Evolutionary conservation across 2,113 vertebrate species (phyloP), one percentile per base, ranked within the genome.

Genomic region (Marmota monax): DNA sequence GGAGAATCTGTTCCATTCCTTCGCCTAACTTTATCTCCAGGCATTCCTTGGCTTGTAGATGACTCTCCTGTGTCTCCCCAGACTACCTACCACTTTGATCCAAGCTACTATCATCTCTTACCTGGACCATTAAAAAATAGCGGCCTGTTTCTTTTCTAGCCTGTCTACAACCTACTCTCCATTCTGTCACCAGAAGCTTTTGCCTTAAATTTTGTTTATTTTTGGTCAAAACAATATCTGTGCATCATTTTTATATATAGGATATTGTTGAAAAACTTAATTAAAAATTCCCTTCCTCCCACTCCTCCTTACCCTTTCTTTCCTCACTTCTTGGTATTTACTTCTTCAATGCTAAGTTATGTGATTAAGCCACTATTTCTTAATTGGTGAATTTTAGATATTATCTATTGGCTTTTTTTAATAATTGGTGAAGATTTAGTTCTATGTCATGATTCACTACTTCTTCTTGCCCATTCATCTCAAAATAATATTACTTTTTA

Each of bases 121-220:
- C 16, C 16, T 10, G 34, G 10, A 83, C 37, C 16, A 56, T 56
- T 16, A 58, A 76, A 58, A 76, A 89, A 88, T 8, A 16, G 34
- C 12, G 20, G 10, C 63, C 34, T 80, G 10, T 84, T 79, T 88
- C 78, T 32, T 42, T 32, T 77, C n/a, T 84, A 37, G 25, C 1
- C 23, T 72, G 73, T 27, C 53, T 61, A 48, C 23, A 65, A 45
- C 10, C 9, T 56, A 48, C 4, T 72, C n/a, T 53, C 23, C 22
- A 53, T 10, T 4, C 34, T 67, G 8, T 13, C 63, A 34, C 56
- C 48, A 63, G 70, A 73, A 94, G 65, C 7, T 39, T 79, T 92
- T 86, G 45, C 25, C 22, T 90, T 58, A 90, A 79, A 56, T 48
- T 56, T 53, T 91, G 39, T 73, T 93, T 69, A 73, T 73, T 88